Base-by-base conservation (phyloP, 2,113 vertebrate genomes). In the Chamaetylas fuelleborni region DNA sequence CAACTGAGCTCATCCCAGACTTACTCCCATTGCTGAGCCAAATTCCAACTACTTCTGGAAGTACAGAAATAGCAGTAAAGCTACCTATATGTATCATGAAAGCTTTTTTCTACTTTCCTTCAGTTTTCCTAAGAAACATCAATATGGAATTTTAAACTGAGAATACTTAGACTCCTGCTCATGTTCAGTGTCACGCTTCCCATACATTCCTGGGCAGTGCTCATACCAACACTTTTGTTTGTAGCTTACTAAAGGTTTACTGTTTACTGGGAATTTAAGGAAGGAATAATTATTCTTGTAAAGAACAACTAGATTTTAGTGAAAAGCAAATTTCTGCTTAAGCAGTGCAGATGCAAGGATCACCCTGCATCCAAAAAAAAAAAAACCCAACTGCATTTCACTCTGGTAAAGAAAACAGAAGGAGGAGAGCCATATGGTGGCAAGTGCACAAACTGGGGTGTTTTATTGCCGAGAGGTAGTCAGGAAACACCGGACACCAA, bases 101-200 rank as follows among this genome's bases (percentile, higher is more conserved):
- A 66, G 31, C 7, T 53, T 60, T 72, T 50, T 48, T 42, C 50
- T 2, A 1, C 18, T 77, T 76, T 36, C 80, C 57, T 67, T 81
- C 43, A 40, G 38, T 72, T 87, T 94, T 43, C 23, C 40, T 31
- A 43, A 61, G 40, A 42, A 83, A 23, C 22, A 78, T 16, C 14
- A 31, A 33, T 20, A 29, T 50, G 5, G 42, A 79, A 45, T 47
- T 54, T 71, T 50, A 42, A 88, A 45, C 12, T 11, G 31, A 76
- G 26, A 4, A 0, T 45, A 67, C 51, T 14, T 79, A 66, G 29
- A 79, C 31, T 34, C 48, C 64, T 61, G 56, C 48, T 45, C 26
- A 5, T 0, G 1, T 14, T 69, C 53, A 80, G 23, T 71, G 38
- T 14, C 33, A 14, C 1, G 1, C 18, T 34, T n/a, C 12, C 9